A percentile compares a stretch with the other conserved stretches of the same genome.
Conservation (phyloP, 2,888 invertebrate genomes). For the Druceiella hillmani region DNA sequence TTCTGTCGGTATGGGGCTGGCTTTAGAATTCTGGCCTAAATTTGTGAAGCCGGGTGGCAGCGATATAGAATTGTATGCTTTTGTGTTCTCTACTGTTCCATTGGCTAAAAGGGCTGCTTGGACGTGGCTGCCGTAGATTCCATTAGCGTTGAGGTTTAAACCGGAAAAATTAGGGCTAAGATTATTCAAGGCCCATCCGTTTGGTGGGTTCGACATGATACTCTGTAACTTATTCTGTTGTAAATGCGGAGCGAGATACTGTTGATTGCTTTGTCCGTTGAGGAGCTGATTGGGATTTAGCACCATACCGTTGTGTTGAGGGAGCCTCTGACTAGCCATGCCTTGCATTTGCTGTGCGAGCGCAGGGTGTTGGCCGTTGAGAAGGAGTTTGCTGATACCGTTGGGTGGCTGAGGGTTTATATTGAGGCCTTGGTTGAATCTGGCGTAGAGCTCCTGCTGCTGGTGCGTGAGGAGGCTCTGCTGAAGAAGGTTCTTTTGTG, state of each 20-base stretch:
- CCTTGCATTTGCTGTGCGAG: conserved; percentile 6
- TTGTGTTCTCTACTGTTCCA: conserved; percentile 12
- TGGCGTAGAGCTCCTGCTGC: conserved; percentile 34
- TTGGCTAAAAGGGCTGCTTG: too few species aligned
- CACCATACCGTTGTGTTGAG: conserved; percentile 8
- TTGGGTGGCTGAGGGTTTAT: conserved; percentile 28
- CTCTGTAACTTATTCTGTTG: conserved; percentile 8
- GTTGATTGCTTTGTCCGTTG: conserved; percentile 9
- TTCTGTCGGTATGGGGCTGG: conserved; percentile 38
- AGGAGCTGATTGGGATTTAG: conserved; percentile 9
- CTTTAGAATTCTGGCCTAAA: conserved; percentile 34
- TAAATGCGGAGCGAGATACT: too few species aligned
- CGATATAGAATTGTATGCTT: conserved; percentile 31
- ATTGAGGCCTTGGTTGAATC: conserved; percentile 34
- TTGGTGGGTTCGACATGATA: conserved; percentile 17
- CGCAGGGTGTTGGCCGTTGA: conserved; percentile 9
- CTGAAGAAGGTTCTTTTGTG: too few species aligned
- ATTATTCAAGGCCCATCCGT: conserved; percentile 26
- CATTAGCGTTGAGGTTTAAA: too few species aligned
- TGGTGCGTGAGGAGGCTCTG: too few species aligned
- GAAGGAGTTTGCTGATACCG: conserved; percentile 28
- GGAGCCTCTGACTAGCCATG: conserved; percentile 11
- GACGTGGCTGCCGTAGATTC: conserved; percentile 19
- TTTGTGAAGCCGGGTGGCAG: conserved; percentile 43
- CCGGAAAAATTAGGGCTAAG: conserved; percentile 11